phyloP scores from a whole-genome alignment of 1,140 invertebrate genomes.

The Subanguina moxae region DNA sequence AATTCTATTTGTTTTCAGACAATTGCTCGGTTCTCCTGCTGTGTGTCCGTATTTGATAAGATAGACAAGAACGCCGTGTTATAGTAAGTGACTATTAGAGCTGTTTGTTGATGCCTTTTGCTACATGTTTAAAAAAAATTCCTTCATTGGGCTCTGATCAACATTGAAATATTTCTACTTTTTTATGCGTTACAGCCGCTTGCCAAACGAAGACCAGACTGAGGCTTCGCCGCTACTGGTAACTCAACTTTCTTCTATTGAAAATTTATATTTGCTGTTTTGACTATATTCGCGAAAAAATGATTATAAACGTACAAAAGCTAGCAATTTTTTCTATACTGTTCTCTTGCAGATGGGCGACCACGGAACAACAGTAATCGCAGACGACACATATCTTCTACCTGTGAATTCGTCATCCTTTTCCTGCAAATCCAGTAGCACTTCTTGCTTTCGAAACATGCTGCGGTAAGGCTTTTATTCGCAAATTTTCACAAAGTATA shows the following conservation, averaged over 20 bases:
- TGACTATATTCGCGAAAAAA: neutral
- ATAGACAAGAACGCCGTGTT: no score
- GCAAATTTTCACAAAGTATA: no score
- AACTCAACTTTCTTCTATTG: neutral
- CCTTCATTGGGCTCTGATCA: no score
- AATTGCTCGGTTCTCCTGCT: no score
- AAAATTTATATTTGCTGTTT: conserved; percentile 3
- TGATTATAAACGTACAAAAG: conserved; percentile 2
- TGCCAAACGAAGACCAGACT: conserved; percentile 30
- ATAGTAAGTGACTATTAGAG: no score
- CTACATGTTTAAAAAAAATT: no score
- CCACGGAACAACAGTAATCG: conserved; percentile 28
- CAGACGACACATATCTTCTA: conserved; percentile 43
- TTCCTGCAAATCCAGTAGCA: conserved; percentile 9
- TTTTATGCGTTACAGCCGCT: conserved; percentile 38
- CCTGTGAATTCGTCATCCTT: conserved; percentile 36
- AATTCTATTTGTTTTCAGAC: no score
- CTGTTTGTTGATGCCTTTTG: no score
- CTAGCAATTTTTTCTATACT: conserved; percentile 11
- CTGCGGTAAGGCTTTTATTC: conserved; percentile 31
- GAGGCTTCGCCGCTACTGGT: conserved; percentile 39
- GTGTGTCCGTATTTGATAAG: no score
- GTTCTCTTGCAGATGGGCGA: conserved; percentile 42
- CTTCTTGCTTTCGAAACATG: conserved; percentile 37
- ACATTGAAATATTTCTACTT: conserved; percentile 1